Evolutionary conservation across 2,797 vertebrate species (phyloP).

Genomic region (Sarcoramphus papa): DNA sequence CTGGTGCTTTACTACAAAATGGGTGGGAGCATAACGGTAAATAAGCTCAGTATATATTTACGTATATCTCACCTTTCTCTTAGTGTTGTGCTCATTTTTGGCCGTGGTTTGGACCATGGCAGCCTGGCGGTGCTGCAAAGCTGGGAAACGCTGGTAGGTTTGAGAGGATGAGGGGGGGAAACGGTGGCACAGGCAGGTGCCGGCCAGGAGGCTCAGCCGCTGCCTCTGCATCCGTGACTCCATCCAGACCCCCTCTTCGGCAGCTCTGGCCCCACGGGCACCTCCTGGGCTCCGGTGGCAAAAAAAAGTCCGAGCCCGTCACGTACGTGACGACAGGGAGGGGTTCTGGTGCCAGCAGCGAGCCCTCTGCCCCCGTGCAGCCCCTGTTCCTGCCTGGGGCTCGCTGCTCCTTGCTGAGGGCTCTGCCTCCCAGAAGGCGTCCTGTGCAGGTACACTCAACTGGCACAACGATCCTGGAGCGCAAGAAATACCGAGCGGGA

Average conservation of each 20-base stretch:
- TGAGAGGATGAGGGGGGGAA: not conserved
- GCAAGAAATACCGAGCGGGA: not conserved
- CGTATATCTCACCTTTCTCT: not conserved
- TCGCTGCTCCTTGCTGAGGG: not conserved
- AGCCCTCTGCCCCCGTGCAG: not conserved
- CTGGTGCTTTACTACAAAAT: not conserved
- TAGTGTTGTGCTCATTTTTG: not conserved
- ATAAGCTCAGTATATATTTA: not conserved
- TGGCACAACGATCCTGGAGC: not conserved
- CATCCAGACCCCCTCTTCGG: not conserved
- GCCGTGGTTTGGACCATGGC: not conserved
- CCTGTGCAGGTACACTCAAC: not conserved
- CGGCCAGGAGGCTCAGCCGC: not conserved
- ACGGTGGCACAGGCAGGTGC: no score
- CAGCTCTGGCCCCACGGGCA: not conserved
- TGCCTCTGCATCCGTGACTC: not conserved
- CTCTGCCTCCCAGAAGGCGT: not conserved
- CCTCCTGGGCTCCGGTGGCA: not conserved
- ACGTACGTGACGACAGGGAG: accelerated
- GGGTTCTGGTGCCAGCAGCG: not conserved
- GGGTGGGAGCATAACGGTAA: not conserved
- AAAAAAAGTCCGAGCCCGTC: no score
- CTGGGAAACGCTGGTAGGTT: not conserved
- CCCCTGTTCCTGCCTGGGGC: not conserved
- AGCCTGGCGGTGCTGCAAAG: not conserved